These are phyloP conservation scores for Carposina sasakii DNA, from an alignment of 1,140 invertebrate genomes.

Conservation along the genomic window DNA sequence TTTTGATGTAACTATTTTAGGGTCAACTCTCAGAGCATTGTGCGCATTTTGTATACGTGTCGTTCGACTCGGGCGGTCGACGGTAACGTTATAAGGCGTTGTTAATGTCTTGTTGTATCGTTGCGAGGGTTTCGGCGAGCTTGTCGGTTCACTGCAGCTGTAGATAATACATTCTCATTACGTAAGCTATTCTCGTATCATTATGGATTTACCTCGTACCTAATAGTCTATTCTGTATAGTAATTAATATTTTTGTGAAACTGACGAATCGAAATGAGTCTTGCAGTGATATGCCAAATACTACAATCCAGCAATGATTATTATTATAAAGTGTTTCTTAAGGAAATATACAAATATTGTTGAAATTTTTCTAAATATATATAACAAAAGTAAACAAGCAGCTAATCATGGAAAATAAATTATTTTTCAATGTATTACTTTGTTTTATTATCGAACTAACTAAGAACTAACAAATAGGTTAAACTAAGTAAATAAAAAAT, in stretches of 20 bases:
- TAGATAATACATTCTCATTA: no score
- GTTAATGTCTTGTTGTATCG: conserved; percentile 56
- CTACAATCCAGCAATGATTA: conserved; percentile 64
- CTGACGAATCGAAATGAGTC: conserved; percentile 39
- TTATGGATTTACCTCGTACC: neutral
- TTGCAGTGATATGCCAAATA: conserved; percentile 69
- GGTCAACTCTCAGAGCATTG: conserved; percentile 52
- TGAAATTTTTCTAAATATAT: conserved; percentile 71
- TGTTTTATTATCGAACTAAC: conserved; percentile 49
- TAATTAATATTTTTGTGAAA: conserved; percentile 33
- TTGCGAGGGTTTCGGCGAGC: no score
- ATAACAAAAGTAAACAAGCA: conserved; percentile 60
- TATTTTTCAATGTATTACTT: conserved; percentile 66
- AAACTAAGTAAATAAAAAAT: no score
- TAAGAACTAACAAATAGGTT: no score
- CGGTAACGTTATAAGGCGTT: conserved; percentile 52
- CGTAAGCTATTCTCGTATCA: no score
- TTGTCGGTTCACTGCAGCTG: no score
- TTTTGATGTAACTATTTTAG: conserved; percentile 69
- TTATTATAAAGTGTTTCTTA: conserved; percentile 66
- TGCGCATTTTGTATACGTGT: conserved; percentile 67
- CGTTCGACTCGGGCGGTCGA: conserved; percentile 50
- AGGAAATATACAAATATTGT: conserved; percentile 70
- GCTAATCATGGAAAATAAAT: conserved; percentile 72
- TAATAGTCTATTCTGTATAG: conserved; percentile 27